Conservation (phyloP, 1,140 invertebrate genomes). For the Leptoteleia sp. region DNA sequence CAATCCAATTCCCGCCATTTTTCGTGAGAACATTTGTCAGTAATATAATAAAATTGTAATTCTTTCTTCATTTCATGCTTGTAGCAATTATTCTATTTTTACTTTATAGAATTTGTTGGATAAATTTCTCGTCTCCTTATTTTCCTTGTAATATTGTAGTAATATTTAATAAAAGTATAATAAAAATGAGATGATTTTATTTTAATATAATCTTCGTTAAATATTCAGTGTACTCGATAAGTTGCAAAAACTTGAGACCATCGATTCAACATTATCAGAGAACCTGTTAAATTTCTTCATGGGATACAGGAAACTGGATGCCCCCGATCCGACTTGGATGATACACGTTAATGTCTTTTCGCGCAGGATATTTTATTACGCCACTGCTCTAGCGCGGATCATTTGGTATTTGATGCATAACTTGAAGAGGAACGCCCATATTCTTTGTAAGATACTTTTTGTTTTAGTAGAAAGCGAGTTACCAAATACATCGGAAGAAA, state of each 20-base stretch:
- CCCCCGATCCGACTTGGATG: slow-evolving; percentile 18
- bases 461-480: slow-evolving; percentile 44
- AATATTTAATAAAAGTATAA: too few relatives aligned
- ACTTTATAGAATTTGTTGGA: too few relatives aligned
- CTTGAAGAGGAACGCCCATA: slow-evolving; percentile 44
- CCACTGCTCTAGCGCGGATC: slow-evolving; percentile 17
- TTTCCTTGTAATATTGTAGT: too few relatives aligned
- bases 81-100: too few relatives aligned
- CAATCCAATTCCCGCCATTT: too few relatives aligned
- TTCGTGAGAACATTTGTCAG: too few relatives aligned
- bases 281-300: slow-evolving; percentile 18
- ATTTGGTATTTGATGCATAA: slow-evolving; percentile 38
- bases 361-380: slow-evolving; percentile 60
- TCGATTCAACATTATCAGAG: slow-evolving; percentile 1
- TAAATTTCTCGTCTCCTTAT: too few relatives aligned
- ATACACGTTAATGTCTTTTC: slow-evolving; percentile 46
- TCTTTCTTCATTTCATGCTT: too few relatives aligned
- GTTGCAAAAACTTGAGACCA: slow-evolving; percentile 4
- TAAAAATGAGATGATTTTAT: too few relatives aligned
- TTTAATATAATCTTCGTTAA: too few relatives aligned
- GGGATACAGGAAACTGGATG: slow-evolving; percentile 21
- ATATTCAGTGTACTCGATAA: too few relatives aligned
- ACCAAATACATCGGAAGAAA: slow-evolving; percentile 22
- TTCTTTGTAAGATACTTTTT: slow-evolving; percentile 32
- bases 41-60: too few relatives aligned